phyloP scores from a whole-genome alignment of 2,113 vertebrate species.

The Pluvialis apricaria region DNA sequence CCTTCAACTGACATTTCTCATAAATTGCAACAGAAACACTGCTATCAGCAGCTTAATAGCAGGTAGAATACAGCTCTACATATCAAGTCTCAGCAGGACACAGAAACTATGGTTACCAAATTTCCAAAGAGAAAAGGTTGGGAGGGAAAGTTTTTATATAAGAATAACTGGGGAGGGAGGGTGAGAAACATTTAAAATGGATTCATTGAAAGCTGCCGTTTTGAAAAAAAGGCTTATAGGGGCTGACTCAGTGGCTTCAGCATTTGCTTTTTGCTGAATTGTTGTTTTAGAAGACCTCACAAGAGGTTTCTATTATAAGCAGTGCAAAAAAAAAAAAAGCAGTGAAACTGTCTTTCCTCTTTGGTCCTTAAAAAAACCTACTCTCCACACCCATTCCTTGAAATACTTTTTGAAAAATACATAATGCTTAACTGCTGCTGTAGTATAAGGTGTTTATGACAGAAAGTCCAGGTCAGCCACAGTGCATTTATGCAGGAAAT shows the following conservation, averaged over 20 bases:
- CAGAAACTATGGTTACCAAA: slow-evolving; percentile 77
- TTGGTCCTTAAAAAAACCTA: background rate
- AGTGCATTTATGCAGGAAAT: background rate
- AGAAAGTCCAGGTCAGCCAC: background rate
- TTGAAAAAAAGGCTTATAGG: slow-evolving; percentile 8
- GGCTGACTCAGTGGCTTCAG: slow-evolving; percentile 29
- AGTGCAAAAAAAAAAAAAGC: background rate
- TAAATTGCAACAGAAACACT: slow-evolving; percentile 84
- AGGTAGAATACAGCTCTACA: slow-evolving; percentile 74
- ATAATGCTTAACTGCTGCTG: background rate
- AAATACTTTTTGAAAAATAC: slow-evolving; percentile 15
- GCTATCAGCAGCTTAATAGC: slow-evolving; percentile 82
- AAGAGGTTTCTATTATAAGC: slow-evolving; percentile 61
- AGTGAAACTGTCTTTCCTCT: background rate
- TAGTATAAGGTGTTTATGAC: background rate
- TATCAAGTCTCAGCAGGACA: slow-evolving; percentile 77
- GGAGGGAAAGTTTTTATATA: slow-evolving; percentile 53
- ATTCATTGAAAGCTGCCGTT: slow-evolving; percentile 64
- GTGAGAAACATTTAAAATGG: slow-evolving; percentile 60
- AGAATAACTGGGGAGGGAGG: slow-evolving; percentile 12
- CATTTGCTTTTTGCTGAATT: slow-evolving; percentile 58
- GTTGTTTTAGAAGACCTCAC: slow-evolving; percentile 68
- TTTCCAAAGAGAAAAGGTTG: slow-evolving; percentile 63
- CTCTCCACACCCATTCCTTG: background rate
- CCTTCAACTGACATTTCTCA: slow-evolving; percentile 81